Percentiles rank a stretch among this genome's conserved stretches.
These are phyloP conservation scores for Pantherophis guttatus DNA, from an alignment of 2,113 vertebrate genomes.

Conservation along the genomic window DNA sequence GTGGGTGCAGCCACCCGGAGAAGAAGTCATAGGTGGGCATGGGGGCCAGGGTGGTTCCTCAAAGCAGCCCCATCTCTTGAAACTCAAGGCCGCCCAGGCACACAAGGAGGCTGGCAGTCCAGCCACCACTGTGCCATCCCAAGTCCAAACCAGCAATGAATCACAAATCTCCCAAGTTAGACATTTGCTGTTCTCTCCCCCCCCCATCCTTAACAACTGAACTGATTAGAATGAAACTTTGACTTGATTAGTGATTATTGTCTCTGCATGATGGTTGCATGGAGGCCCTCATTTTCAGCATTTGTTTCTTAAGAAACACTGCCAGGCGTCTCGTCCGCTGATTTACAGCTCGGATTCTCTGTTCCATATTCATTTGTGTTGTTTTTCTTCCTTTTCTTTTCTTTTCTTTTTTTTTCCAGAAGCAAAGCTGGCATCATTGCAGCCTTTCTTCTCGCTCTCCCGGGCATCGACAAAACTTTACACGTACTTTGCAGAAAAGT, in stretches of 20 bases:
- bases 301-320: slow-evolving; percentile 63
- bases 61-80: background rate
- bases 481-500: background rate
- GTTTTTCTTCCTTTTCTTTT: background rate
- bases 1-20: background rate
- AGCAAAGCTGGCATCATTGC: slow-evolving; percentile 1
- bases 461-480: background rate
- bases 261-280: slow-evolving; percentile 40
- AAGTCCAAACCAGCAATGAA: background rate
- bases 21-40: background rate
- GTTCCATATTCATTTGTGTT: slow-evolving; percentile 50
- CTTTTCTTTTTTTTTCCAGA: background rate
- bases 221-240: slow-evolving; percentile 72
- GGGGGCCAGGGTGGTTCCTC: background rate
- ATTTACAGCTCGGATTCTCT: slow-evolving; percentile 48
- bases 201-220: slow-evolving; percentile 62
- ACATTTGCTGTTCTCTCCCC: slow-evolving; percentile 45
- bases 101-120: background rate
- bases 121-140: background rate
- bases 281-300: slow-evolving; percentile 64
- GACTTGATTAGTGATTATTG: slow-evolving; percentile 73
- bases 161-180: slow-evolving; percentile 15
- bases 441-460: slow-evolving; percentile 18
- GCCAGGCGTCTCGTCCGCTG: slow-evolving; percentile 51
- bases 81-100: background rate